These are phyloP conservation scores for Varroa destructor DNA, from an alignment of 1,140 invertebrate species.

Conservation along the genomic window DNA sequence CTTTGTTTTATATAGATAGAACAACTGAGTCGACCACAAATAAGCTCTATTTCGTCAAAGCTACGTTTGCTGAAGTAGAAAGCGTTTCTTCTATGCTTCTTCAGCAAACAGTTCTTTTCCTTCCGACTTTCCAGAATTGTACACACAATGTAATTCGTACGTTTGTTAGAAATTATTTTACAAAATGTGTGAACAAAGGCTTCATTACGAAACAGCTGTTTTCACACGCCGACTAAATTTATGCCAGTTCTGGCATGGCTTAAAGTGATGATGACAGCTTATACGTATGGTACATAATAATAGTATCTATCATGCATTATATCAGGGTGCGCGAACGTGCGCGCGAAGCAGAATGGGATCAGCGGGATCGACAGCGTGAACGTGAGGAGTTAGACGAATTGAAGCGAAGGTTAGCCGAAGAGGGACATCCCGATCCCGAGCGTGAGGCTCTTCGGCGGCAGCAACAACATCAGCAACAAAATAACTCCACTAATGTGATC, in stretches of 20 bases:
- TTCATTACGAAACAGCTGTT: too few relatives aligned
- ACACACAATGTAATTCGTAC: too few relatives aligned
- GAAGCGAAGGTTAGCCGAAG: conserved; percentile 62
- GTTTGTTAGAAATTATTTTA: too few relatives aligned
- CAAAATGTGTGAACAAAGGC: too few relatives aligned
- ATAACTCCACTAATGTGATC: too few relatives aligned
- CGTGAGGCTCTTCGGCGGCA: conserved; percentile 57
- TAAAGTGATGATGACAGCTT: too few relatives aligned
- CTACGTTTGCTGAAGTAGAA: background rate
- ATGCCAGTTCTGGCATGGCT: too few relatives aligned
- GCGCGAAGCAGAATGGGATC: conserved; percentile 78
- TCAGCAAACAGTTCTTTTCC: too few relatives aligned
- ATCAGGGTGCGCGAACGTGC: conserved; percentile 66
- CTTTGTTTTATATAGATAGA: conserved; percentile 29
- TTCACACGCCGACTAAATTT: too few relatives aligned
- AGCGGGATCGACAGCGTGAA: conserved; percentile 72
- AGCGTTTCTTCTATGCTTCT: background rate
- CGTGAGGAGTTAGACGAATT: conserved; percentile 82
- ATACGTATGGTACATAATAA: background rate
- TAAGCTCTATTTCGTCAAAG: background rate
- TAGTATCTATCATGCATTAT: background rate
- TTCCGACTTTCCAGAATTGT: too few relatives aligned
- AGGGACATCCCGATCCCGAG: conserved; percentile 62
- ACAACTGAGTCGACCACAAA: conserved; percentile 32
- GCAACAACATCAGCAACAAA: conserved; percentile 29